A percentile compares a stretch with the other conserved stretches of the same genome.
Conservation (phyloP, 2,888 invertebrate genomes). For the Drosophila affinis region DNA sequence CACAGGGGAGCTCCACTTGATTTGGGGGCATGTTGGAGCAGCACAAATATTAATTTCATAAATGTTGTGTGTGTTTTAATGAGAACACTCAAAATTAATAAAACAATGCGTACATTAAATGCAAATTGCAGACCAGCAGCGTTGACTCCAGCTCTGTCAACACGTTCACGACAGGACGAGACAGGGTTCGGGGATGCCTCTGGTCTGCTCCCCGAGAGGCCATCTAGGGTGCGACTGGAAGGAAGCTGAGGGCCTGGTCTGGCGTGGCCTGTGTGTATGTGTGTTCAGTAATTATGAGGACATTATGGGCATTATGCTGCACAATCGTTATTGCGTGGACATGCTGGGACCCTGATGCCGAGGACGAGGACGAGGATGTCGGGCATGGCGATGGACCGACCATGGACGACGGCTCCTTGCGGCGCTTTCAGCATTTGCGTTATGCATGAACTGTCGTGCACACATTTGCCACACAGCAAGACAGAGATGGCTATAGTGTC, state of each 20-base stretch:
- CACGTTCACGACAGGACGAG: slow-evolving; percentile 55
- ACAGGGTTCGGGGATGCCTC: slow-evolving; percentile 10
- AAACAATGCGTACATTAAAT: slow-evolving; percentile 75
- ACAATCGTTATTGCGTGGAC: slow-evolving; percentile 81
- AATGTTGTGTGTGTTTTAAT: slow-evolving; percentile 67
- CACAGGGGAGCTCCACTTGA: background rate
- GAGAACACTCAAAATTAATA: slow-evolving; percentile 78
- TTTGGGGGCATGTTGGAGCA: background rate
- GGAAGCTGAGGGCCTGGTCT: background rate
- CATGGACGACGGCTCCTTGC: slow-evolving; percentile 55
- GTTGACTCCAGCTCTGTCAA: slow-evolving; percentile 59
- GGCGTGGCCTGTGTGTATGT: slow-evolving; percentile 16
- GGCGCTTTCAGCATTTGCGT: slow-evolving; percentile 66
- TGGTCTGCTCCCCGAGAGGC: slow-evolving; percentile 2
- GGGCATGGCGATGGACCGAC: slow-evolving; percentile 26
- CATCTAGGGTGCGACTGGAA: background rate
- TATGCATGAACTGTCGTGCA: slow-evolving; percentile 67
- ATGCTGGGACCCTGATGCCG: slow-evolving; percentile 66
- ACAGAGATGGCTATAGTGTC: background rate
- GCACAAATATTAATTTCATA: slow-evolving; percentile 43
- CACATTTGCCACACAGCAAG: slow-evolving; percentile 23
- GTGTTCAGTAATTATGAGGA: slow-evolving; percentile 81
- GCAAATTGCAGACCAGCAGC: slow-evolving; percentile 68
- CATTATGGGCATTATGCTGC: slow-evolving; percentile 78
- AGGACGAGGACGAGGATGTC: slow-evolving; percentile 20